These are phyloP conservation scores for Ictalurus punctatus DNA, from an alignment of 2,113 vertebrate species.

Conservation along the genomic window DNA sequence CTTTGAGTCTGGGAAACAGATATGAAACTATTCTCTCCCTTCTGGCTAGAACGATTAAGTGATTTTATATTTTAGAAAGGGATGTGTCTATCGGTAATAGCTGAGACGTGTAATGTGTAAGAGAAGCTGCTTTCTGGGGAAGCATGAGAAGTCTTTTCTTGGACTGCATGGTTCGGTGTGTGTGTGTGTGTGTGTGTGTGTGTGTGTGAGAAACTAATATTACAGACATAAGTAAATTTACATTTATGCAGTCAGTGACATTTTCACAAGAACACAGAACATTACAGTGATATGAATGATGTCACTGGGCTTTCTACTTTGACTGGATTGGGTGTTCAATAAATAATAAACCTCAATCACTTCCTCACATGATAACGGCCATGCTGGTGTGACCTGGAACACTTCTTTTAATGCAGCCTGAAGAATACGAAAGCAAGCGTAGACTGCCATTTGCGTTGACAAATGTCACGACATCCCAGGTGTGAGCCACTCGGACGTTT, in stretches of 20 bases:
- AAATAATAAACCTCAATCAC: not conserved
- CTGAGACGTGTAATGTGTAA: no score
- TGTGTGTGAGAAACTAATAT: not conserved
- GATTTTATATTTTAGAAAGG: not conserved
- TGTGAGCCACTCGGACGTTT: not conserved
- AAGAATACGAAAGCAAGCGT: not conserved
- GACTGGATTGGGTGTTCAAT: not conserved
- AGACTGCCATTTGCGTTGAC: not conserved
- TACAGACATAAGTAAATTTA: conserved; percentile 9
- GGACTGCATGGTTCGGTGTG: not conserved
- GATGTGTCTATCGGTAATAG: not conserved
- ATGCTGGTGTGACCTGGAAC: not conserved
- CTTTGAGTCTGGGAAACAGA: not conserved
- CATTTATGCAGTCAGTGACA: not conserved
- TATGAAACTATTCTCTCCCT: not conserved
- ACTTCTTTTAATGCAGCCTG: not conserved
- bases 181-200: not conserved
- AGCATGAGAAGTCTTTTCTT: not conserved
- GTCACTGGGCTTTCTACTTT: not conserved
- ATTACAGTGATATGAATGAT: not conserved
- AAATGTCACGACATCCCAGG: not conserved
- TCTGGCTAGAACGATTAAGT: not conserved
- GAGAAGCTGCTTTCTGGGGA: not conserved
- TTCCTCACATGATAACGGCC: not conserved
- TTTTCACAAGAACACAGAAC: not conserved